Conservation (phyloP, 2,113 vertebrate genomes). For the Larimichthys crocea region DNA sequence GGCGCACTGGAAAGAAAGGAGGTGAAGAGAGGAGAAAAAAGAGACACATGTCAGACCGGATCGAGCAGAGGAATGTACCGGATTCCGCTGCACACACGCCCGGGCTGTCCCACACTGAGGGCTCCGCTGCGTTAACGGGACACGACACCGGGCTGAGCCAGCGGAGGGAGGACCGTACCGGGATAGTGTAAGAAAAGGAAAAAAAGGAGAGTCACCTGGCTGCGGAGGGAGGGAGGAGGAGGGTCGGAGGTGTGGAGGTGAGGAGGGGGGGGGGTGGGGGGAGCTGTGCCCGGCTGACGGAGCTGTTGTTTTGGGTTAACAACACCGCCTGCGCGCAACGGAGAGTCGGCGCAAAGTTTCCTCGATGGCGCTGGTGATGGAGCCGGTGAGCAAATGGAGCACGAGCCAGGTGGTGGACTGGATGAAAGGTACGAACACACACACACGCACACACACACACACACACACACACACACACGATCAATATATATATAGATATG, state of each 20-base stretch:
- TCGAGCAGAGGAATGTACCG: constrained; percentile 65
- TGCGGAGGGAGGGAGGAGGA: constrained; percentile 7
- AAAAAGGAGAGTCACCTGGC: constrained; percentile 57
- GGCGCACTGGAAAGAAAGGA: constrained; percentile 45
- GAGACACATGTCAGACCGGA: constrained; percentile 62
- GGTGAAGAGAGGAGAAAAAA: constrained; percentile 10
- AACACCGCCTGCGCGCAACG: constrained; percentile 46
- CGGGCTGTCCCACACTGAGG: constrained; percentile 53
- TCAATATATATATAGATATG: not conserved
- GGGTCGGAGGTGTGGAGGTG: not conserved
- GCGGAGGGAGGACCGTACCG: constrained; percentile 27
- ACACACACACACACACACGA: not conserved
- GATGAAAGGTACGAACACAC: constrained; percentile 82
- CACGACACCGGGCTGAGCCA: constrained; percentile 30
- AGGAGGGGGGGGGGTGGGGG: not conserved
- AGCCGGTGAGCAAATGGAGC: constrained; percentile 87
- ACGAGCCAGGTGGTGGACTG: constrained; percentile 85
- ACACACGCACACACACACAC: not conserved
- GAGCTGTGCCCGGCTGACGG: constrained; percentile 22
- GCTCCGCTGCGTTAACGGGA: constrained; percentile 59
- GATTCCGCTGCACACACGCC: constrained; percentile 53
- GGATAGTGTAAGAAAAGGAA: not conserved
- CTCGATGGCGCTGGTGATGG: constrained; percentile 85
- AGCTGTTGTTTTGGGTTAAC: constrained; percentile 38
- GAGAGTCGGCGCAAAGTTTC: constrained; percentile 76